phyloP scores from a whole-genome alignment of 1,140 invertebrate genomes.

The Megalonaias nervosa region DNA sequence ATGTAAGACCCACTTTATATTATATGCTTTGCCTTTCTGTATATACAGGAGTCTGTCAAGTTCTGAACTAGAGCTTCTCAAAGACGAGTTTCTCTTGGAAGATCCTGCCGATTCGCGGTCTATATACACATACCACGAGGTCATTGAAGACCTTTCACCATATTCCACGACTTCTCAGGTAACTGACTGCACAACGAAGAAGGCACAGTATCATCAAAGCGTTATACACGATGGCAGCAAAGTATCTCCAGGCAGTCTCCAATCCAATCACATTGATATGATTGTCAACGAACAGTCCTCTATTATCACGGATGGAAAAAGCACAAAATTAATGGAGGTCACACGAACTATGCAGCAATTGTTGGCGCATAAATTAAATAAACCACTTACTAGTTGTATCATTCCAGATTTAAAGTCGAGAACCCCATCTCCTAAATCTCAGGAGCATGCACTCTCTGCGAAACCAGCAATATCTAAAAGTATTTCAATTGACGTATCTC shows the following conservation, averaged over 20 bases:
- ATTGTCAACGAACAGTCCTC: slow-evolving; percentile 35
- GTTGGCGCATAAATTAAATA: slow-evolving; percentile 6
- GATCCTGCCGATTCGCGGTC: not conserved
- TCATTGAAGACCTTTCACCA: slow-evolving; percentile 12
- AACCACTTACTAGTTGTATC: slow-evolving; percentile 43
- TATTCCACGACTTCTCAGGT: too few relatives aligned
- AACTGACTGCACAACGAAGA: slow-evolving; percentile 1
- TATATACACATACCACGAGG: not conserved
- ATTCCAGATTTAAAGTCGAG: slow-evolving; percentile 32
- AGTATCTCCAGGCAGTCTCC: slow-evolving; percentile 6
- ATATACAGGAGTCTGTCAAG: slow-evolving; percentile 47
- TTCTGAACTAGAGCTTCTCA: slow-evolving; percentile 51
- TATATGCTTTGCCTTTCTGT: too few relatives aligned
- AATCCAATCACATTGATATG: slow-evolving; percentile 26
- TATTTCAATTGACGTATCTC: slow-evolving; percentile 24
- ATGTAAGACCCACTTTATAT: too few relatives aligned
- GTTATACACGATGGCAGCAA: slow-evolving; percentile 2
- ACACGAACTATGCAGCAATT: slow-evolving; percentile 39
- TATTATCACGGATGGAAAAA: slow-evolving; percentile 23
- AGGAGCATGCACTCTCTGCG: not conserved
- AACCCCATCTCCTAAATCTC: slow-evolving; percentile 14
- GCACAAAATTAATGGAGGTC: slow-evolving; percentile 17
- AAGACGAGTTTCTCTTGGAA: slow-evolving; percentile 41
- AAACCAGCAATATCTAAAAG: slow-evolving; percentile 8
- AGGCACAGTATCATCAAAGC: not conserved